phyloP scores from a whole-genome alignment of 1,140 invertebrate genomes.

The Drosophila nasuta region DNA sequence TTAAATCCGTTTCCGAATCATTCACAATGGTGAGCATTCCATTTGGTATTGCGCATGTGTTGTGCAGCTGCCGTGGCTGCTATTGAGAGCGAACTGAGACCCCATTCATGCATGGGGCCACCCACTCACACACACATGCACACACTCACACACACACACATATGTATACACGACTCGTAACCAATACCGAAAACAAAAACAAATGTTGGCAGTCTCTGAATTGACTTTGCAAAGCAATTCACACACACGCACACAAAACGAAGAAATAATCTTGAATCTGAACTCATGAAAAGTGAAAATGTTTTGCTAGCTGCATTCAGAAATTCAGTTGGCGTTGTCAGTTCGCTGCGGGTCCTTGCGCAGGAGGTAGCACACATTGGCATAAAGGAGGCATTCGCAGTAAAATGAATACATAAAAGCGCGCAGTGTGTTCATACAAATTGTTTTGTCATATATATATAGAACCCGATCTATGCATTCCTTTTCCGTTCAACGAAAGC shows the following conservation, averaged over 20 bases:
- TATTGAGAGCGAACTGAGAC: conserved; percentile 30
- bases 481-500: not conserved
- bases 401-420: conserved; percentile 39
- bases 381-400: not conserved
- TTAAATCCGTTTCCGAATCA: conserved; percentile 18
- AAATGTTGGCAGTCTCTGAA: conserved; percentile 57
- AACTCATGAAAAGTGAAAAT: conserved; percentile 80
- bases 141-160: conserved; percentile 34
- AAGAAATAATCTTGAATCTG: conserved; percentile 63
- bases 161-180: conserved; percentile 19
- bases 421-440: conserved; percentile 34
- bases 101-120: conserved; percentile 44
- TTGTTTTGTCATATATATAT: not conserved
- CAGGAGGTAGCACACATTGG: conserved; percentile 45
- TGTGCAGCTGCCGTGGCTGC: conserved; percentile 50
- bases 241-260: conserved; percentile 34
- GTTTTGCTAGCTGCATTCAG: conserved; percentile 69
- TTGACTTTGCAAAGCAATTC: conserved; percentile 43
- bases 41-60: conserved; percentile 43
- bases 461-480: conserved; percentile 12
- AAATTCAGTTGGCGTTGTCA: conserved; percentile 67
- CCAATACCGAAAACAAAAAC: conserved; percentile 60
- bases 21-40: conserved; percentile 6
- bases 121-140: conserved; percentile 20
- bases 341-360: conserved; percentile 75